Percentiles rank a stretch among this genome's conserved stretches.
Evolutionary conservation across 2,113 vertebrate species (phyloP).

Genomic region (Dolichotis patagonum): DNA sequence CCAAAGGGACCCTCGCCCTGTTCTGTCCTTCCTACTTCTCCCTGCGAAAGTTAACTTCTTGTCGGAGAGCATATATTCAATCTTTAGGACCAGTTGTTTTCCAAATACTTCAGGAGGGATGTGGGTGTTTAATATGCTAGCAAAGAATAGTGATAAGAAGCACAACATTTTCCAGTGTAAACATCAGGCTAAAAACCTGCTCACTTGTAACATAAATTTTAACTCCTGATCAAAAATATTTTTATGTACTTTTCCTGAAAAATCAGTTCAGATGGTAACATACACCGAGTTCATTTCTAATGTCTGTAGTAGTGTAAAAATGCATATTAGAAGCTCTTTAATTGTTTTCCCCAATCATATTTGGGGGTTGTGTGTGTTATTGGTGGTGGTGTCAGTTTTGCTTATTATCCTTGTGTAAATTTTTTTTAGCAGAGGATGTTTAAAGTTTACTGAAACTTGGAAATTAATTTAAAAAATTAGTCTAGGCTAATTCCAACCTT

Average conservation of each 20-base stretch:
- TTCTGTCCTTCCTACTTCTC: slow-evolving; percentile 41
- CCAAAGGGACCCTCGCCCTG: not conserved
- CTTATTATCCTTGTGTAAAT: not conserved
- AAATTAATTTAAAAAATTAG: slow-evolving; percentile 3
- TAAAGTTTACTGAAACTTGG: slow-evolving; percentile 48
- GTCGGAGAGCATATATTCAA: not conserved
- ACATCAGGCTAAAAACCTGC: not conserved
- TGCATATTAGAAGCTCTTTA: slow-evolving; percentile 9
- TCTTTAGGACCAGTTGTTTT: not conserved
- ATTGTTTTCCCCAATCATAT: not conserved
- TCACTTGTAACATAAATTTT: not conserved
- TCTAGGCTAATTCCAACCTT: not conserved
- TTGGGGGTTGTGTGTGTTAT: not conserved
- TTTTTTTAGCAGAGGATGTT: not conserved
- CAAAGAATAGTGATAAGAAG: not conserved
- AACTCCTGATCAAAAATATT: not conserved
- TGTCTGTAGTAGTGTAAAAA: not conserved
- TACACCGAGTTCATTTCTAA: not conserved
- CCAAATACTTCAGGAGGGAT: not conserved
- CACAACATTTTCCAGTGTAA: not conserved
- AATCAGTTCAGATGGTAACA: not conserved
- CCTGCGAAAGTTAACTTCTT: slow-evolving; percentile 46
- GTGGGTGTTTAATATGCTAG: not conserved
- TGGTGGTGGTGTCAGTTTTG: not conserved
- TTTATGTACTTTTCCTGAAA: not conserved